Evolutionary conservation across 2,113 vertebrate genomes (phyloP).

Genomic region (Clarias batrachus): DNA sequence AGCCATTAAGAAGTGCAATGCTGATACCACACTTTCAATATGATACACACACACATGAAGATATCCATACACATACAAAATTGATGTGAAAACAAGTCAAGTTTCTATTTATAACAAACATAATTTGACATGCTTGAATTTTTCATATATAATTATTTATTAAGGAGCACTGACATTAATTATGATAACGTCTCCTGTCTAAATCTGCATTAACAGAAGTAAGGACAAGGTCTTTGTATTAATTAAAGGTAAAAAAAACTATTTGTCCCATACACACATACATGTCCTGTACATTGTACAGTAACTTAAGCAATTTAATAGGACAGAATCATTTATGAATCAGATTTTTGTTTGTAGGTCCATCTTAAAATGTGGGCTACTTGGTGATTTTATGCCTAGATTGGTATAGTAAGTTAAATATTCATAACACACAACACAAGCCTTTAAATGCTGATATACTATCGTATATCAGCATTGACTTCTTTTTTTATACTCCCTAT

Average conservation of each 20-base stretch:
- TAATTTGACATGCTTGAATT: not conserved
- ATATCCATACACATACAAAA: constrained; percentile 14
- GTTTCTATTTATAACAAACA: not conserved
- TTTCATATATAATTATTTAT: not conserved
- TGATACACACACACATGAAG: not conserved
- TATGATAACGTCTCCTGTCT: too few species aligned
- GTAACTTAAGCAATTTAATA: not conserved
- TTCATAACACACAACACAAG: not conserved
- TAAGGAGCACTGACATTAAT: not conserved
- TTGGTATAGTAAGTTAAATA: not conserved
- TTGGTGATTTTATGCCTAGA: not conserved
- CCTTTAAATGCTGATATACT: not conserved
- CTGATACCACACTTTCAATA: constrained; percentile 54
- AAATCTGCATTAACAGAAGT: not conserved
- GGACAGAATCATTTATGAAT: not conserved
- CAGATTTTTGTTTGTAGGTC: not conserved
- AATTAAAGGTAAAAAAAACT: not conserved
- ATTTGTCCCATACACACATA: not conserved
- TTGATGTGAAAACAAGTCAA: not conserved
- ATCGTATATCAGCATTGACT: not conserved
- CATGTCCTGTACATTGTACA: not conserved
- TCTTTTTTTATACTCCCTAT: not conserved
- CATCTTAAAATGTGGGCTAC: not conserved
- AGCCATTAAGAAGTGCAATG: constrained; percentile 44
- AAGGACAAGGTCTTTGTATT: not conserved